Conservation (phyloP, 2,797 vertebrate species). For the Capromys pilorides region DNA sequence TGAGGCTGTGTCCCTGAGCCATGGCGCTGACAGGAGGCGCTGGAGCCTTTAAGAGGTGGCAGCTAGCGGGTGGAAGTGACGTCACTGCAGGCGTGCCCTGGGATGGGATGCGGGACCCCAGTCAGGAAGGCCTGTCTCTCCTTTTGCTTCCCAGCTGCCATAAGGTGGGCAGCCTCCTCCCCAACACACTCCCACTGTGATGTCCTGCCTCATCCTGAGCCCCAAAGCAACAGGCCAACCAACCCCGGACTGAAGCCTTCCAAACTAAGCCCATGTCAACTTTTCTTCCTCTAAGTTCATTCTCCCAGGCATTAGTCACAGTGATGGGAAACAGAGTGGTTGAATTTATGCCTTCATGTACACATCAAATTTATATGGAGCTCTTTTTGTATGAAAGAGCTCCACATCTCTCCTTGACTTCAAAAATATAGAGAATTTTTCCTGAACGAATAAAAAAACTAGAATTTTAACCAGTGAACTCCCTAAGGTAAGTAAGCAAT, state of each 20-base stretch:
- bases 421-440: neutral
- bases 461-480: neutral
- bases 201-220: neutral
- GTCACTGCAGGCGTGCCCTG: neutral
- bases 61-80: neutral
- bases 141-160: neutral
- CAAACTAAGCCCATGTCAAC: neutral
- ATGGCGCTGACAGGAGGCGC: no score
- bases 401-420: neutral
- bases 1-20: neutral
- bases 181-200: neutral
- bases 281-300: neutral
- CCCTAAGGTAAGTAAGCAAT: neutral
- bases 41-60: neutral
- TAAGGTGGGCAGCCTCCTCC: neutral
- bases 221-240: neutral
- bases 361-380: neutral
- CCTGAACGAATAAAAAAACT: neutral
- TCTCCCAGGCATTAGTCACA: neutral
- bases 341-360: neutral
- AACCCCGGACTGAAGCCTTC: neutral
- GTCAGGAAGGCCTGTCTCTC: no score
- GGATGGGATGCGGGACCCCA: neutral
- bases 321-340: neutral
- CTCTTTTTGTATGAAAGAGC: slow-evolving; percentile 28